phyloP scores from a whole-genome alignment of 2,888 invertebrate genomes.

The Amphipyra berbera region DNA sequence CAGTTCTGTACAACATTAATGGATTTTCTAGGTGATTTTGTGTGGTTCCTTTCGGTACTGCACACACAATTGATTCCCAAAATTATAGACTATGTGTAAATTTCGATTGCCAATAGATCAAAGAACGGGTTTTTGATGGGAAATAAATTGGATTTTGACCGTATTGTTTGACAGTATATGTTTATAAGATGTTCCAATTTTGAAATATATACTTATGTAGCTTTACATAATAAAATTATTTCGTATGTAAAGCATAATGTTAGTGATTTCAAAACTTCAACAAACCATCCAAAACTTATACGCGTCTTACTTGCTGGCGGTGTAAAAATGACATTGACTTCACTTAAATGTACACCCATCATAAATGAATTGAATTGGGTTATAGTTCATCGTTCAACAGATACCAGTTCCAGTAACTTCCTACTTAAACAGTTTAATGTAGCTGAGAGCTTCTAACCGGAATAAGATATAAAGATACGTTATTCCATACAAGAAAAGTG shows the following conservation, averaged over 20 bases:
- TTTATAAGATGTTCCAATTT: neutral
- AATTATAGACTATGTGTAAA: constrained; percentile 65
- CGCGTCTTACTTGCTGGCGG: too few relatives aligned
- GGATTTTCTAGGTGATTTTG: constrained; percentile 48
- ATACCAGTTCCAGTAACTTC: constrained; percentile 25
- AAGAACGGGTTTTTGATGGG: constrained; percentile 60
- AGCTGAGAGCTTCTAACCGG: neutral
- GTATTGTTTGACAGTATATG: neutral
- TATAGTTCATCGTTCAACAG: constrained; percentile 7
- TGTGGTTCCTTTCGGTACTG: constrained; percentile 67
- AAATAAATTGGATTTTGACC: constrained; percentile 56
- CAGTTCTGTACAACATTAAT: constrained; percentile 30
- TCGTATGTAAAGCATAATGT: too few relatives aligned
- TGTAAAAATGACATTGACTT: too few relatives aligned
- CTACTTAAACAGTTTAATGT: neutral
- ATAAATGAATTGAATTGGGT: constrained; percentile 12
- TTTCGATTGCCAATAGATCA: constrained; percentile 59
- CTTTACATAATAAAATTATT: too few relatives aligned
- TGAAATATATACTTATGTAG: too few relatives aligned
- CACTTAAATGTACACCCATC: neutral
- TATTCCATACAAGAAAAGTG: constrained; percentile 1
- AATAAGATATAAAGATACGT: constrained; percentile 1
- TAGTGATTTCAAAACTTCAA: too few relatives aligned
- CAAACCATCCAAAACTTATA: too few relatives aligned
- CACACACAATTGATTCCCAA: constrained; percentile 70